Percentiles rank a stretch among this genome's conserved stretches.
phyloP scores from a whole-genome alignment of 2,797 vertebrate species.

The Sarcoramphus papa region DNA sequence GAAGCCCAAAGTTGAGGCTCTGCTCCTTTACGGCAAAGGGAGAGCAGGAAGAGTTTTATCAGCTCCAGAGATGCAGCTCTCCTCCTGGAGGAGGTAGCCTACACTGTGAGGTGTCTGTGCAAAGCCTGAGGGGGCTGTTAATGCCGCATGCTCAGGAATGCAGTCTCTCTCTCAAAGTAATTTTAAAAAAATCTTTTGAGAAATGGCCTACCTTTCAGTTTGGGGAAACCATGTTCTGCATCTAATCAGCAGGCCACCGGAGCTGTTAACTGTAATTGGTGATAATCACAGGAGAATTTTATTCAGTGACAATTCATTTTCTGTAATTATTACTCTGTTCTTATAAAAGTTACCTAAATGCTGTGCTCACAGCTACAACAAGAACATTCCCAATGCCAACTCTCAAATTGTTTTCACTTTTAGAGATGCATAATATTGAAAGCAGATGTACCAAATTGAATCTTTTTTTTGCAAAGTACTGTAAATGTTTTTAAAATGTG shows the following conservation, averaged over 20 bases:
- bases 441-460: constrained; percentile 87
- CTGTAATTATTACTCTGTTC: constrained; percentile 85
- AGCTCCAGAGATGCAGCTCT: background rate
- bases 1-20: background rate
- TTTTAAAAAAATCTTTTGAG: background rate
- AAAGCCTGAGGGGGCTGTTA: background rate
- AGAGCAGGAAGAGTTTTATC: background rate
- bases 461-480: constrained; percentile 48
- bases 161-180: background rate
- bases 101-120: background rate
- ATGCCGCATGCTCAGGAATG: background rate
- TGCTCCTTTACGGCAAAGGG: background rate
- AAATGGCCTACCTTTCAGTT: background rate
- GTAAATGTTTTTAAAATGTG: constrained; percentile 78
- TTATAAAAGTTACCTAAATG: constrained; percentile 87
- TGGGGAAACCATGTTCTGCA: constrained; percentile 48
- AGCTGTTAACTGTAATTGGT: constrained; percentile 81
- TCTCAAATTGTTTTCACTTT: constrained; percentile 87
- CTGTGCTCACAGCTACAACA: constrained; percentile 79
- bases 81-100: background rate
- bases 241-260: constrained; percentile 80
- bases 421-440: constrained; percentile 85
- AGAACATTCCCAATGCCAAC: constrained; percentile 80
- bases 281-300: constrained; percentile 81
- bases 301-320: constrained; percentile 89